phyloP scores from a whole-genome alignment of 2,113 vertebrate genomes.

The Mola mola region DNA sequence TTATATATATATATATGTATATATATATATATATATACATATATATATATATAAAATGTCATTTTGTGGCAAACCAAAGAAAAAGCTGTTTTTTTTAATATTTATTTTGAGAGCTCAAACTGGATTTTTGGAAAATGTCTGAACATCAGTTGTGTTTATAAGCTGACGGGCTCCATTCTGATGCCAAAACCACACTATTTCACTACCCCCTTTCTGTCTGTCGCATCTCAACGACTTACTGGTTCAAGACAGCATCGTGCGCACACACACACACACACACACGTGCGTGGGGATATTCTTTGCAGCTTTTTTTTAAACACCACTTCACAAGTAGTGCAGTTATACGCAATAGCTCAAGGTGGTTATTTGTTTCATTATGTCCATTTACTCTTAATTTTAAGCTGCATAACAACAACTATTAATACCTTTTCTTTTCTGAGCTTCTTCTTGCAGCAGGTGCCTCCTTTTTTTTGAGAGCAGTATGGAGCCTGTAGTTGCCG shows the following conservation, averaged over 20 bases:
- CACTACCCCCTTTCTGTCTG: no score
- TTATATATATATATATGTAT: slow-evolving; percentile 36
- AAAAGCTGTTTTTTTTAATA: no score
- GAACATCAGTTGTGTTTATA: slow-evolving; percentile 64
- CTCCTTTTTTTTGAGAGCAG: slow-evolving; percentile 82
- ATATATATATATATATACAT: slow-evolving; percentile 46
- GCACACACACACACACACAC: slow-evolving; percentile 25
- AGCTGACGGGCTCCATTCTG: slow-evolving; percentile 58
- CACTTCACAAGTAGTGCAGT: slow-evolving; percentile 40
- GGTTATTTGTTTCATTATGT: slow-evolving; percentile 44
- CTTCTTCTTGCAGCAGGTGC: slow-evolving; percentile 84
- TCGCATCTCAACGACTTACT: not conserved
- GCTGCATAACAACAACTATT: slow-evolving; percentile 44
- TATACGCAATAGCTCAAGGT: slow-evolving; percentile 48
- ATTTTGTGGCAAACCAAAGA: no score
- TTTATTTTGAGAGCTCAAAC: slow-evolving; percentile 68
- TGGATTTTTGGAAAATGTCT: slow-evolving; percentile 68
- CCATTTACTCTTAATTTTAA: slow-evolving; percentile 44
- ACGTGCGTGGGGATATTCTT: slow-evolving; percentile 35
- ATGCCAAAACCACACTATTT: not conserved
- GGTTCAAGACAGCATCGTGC: slow-evolving; percentile 7
- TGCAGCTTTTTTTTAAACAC: slow-evolving; percentile 53
- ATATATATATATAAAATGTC: slow-evolving; percentile 81
- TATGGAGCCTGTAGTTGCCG: slow-evolving; percentile 69
- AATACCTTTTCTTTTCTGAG: slow-evolving; percentile 69